These are phyloP conservation scores for Corella eumyota DNA, from an alignment of 23 tunicate species.

Conservation along the genomic window DNA sequence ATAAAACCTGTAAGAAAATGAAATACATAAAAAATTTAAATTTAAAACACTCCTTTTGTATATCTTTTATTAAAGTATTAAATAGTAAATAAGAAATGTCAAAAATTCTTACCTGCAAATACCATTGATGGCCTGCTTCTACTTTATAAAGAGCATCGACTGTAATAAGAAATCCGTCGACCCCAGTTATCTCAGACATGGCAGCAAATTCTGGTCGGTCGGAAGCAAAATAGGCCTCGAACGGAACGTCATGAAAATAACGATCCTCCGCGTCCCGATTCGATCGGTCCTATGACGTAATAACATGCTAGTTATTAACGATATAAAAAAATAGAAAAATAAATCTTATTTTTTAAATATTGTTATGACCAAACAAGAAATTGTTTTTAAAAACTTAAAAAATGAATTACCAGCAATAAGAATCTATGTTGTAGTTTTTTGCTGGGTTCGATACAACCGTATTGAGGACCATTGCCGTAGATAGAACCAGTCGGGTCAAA, in stretches of 20 bases:
- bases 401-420: conserved; percentile 52
- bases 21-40: not conserved
- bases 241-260: conserved; percentile 88
- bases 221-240: conserved; percentile 90
- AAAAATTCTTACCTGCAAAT: conserved; percentile 95
- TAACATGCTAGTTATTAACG: not conserved
- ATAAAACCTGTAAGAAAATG: conserved; percentile 41
- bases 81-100: too few relatives aligned
- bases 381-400: not conserved
- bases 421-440: conserved; percentile 81
- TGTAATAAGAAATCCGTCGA: conserved; percentile 81
- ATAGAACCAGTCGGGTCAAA: conserved; percentile 88
- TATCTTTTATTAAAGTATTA: too few relatives aligned
- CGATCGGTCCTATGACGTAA: conserved; percentile 68
- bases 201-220: conserved; percentile 63
- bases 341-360: not conserved
- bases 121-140: conserved; percentile 99
- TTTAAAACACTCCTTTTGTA: too few relatives aligned
- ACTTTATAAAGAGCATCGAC: conserved; percentile 96
- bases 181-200: conserved; percentile 68
- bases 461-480: conserved; percentile 71
- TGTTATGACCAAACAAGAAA: not conserved
- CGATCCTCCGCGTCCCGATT: conserved; percentile 88
- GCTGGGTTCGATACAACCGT: conserved; percentile 94
- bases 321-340: not conserved